Base-by-base conservation (phyloP, 2,113 vertebrate genomes). In the Cheirogaleus medius region DNA sequence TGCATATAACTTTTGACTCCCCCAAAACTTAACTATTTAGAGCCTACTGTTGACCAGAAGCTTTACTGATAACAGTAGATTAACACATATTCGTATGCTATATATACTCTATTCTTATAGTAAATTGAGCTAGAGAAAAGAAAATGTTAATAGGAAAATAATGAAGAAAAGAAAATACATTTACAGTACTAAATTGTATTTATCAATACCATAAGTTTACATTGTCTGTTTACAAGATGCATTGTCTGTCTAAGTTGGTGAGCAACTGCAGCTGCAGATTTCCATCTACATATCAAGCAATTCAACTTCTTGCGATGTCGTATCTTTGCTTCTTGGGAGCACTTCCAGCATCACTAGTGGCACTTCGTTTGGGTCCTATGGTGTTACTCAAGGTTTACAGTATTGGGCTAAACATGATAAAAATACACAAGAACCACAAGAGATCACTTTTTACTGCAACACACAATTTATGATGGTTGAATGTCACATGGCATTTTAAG, bases 191-290 rank as follows among this genome's bases (percentile, higher is more conserved):
- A 42, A 29, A 44, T 44, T 74, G 7, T 74, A 7, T 74, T 74
- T 44, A 44, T 47, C 7, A 2, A 29, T 47, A 47, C 3, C 0
- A 39, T 44, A 74, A 29, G 12, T 74, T 74, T 74, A 74, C 1
- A 5, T 44, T 12, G 6, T 0, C 71, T 29, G 42, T 74, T 74
- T 74, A 44, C 39, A 74, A 29, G 13, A 74, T 8, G 42, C 15
- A 44, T 27, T 6, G 2, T 47, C 39, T 44, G 14, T 29, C 71
- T 44, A 13, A 74, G 29, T 44, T 44, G 0, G 1, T 44, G 25
- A 74, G 14, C 39, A 74, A 29, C 25, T 0, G 0, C 14, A 74
- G 71, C 6, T 44, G 71, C 13, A 44, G 1, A 74, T 3, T 3
- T 74, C 42, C 4, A 25, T 44, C 71, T 29, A 2, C 39, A 17